Percentiles rank a stretch among this genome's conserved stretches.
Conservation (phyloP, 2,113 vertebrate genomes). For the Chloroceryle aenea region DNA sequence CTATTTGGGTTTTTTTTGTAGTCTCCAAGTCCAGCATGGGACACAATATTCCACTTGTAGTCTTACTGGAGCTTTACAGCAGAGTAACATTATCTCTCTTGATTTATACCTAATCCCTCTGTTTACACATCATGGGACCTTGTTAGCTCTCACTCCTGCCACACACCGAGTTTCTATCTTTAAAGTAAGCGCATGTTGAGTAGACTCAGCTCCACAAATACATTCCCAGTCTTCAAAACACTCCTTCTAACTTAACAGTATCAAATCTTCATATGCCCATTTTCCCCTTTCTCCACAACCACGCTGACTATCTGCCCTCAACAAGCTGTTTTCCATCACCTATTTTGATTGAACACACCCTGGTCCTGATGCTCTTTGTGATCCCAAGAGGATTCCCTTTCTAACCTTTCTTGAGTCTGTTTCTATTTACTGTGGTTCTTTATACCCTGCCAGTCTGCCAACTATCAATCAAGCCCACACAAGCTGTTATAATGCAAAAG, state of each 20-base stretch:
- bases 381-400: neutral
- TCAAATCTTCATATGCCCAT: neutral
- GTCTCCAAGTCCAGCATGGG: neutral
- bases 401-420: neutral
- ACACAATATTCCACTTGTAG: neutral
- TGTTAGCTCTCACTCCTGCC: slow-evolving; percentile 12
- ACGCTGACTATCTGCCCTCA: neutral
- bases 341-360: neutral
- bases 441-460: neutral
- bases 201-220: neutral
- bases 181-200: neutral
- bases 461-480: neutral
- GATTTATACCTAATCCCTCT: neutral
- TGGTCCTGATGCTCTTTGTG: neutral
- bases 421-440: neutral
- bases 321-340: neutral
- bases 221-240: neutral
- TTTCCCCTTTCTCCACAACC: neutral
- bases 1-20: neutral
- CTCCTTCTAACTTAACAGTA: neutral
- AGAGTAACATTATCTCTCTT: slow-evolving; percentile 16
- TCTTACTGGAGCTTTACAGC: neutral
- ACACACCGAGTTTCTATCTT: neutral
- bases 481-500: neutral
- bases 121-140: neutral